Evolutionary conservation across 2,888 invertebrate species (phyloP).

Genomic region (Dicycla oo): DNA sequence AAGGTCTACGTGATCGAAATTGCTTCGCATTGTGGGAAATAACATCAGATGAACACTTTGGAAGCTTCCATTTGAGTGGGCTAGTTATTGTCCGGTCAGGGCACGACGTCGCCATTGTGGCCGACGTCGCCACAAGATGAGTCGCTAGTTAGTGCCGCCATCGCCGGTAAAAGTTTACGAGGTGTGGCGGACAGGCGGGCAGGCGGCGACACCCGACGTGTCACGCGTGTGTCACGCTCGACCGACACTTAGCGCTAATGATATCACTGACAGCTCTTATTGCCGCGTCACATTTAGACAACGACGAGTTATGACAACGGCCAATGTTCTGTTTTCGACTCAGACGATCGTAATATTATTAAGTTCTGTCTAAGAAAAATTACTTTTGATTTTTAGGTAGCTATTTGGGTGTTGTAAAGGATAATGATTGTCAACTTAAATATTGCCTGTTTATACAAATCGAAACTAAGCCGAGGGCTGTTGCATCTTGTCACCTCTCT

Average conservation of each 20-base stretch:
- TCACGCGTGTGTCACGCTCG: not conserved
- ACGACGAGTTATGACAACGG: not conserved
- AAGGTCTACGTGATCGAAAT: slow-evolving; percentile 30
- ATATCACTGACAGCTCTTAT: slow-evolving; percentile 17
- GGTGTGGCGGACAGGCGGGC: not conserved
- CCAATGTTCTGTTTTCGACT: too few species aligned
- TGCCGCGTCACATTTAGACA: too few species aligned
- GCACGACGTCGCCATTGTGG: not conserved
- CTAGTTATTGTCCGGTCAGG: not conserved
- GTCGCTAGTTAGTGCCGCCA: slow-evolving; percentile 1
- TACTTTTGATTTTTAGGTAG: not conserved
- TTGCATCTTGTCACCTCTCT: too few species aligned
- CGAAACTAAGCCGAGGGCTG: too few species aligned
- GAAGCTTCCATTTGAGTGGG: not conserved
- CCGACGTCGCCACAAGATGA: slow-evolving; percentile 4
- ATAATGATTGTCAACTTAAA: not conserved
- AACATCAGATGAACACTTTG: slow-evolving; percentile 6
- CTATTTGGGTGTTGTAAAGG: not conserved
- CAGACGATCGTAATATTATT: not conserved
- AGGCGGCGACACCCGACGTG: not conserved
- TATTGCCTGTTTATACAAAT: not conserved
- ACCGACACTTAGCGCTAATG: slow-evolving; percentile 33
- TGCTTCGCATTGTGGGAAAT: slow-evolving; percentile 25
- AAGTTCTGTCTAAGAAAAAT: not conserved
- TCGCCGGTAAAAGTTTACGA: slow-evolving; percentile 39